phyloP scores from a whole-genome alignment of 2,888 invertebrate genomes.

The Mythimna lalbum region DNA sequence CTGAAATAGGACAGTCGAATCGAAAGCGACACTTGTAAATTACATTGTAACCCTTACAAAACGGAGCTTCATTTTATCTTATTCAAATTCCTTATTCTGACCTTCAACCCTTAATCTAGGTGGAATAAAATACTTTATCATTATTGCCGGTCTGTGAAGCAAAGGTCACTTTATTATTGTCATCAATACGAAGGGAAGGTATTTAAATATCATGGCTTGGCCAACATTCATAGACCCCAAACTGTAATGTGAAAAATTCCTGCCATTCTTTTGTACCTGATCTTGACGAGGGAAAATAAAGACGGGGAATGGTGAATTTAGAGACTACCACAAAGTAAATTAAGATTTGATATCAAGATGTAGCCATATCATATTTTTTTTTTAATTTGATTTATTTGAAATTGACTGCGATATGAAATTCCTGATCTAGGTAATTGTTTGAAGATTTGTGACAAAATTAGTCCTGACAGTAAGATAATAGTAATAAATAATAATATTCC shows the following conservation, averaged over 20 bases:
- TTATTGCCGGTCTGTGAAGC: constrained; percentile 17
- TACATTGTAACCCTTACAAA: background rate
- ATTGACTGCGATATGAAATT: background rate
- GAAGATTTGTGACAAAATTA: background rate
- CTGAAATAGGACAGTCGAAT: constrained; percentile 13
- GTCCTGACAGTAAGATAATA: background rate
- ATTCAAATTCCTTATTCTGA: constrained; percentile 22
- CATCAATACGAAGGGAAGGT: constrained; percentile 37
- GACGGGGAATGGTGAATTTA: background rate
- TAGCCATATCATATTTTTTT: background rate
- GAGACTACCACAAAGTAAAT: background rate
- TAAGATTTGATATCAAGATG: background rate
- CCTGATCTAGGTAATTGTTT: background rate
- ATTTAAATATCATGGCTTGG: constrained; percentile 40
- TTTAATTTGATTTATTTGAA: background rate
- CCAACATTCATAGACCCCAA: constrained; percentile 31
- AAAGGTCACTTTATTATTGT: constrained; percentile 30
- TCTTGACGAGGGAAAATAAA: constrained; percentile 2
- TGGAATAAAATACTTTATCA: constrained; percentile 9
- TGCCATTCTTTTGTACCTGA: constrained; percentile 35
- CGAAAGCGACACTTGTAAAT: constrained; percentile 14
- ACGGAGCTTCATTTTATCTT: constrained; percentile 13
- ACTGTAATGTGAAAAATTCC: constrained; percentile 41
- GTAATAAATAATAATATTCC: too few relatives aligned
- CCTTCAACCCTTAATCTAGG: constrained; percentile 18